Percentiles rank a stretch among this genome's conserved stretches.
Evolutionary conservation across 2,797 vertebrate genomes (phyloP).

Genomic region (Ceryle rudis): DNA sequence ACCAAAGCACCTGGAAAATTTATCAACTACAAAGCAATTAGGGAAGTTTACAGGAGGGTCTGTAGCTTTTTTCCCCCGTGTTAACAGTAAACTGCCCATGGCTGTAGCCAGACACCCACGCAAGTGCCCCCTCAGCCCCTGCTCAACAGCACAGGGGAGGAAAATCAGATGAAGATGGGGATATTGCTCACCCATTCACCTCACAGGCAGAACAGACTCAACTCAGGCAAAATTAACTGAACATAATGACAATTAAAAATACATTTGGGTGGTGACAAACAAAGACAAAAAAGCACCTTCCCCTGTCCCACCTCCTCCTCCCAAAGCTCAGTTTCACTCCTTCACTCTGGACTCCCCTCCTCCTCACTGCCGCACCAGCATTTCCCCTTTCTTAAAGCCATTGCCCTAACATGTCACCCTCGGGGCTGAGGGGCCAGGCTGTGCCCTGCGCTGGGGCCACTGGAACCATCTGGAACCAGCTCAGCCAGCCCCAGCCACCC

Average conservation of each 20-base stretch:
- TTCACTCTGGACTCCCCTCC: background rate
- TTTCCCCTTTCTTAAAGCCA: background rate
- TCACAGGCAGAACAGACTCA: background rate
- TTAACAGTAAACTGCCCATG: background rate
- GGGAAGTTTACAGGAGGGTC: background rate
- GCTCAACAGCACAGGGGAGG: background rate
- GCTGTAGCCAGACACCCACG: rapidly evolving
- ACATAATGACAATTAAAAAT: background rate
- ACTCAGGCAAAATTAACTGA: background rate
- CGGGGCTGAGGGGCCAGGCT: background rate
- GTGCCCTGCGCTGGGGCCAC: background rate
- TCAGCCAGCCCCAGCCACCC: background rate
- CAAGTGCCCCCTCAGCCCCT: too few species aligned
- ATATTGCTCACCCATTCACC: background rate
- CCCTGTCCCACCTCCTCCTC: background rate
- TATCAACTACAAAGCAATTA: background rate
- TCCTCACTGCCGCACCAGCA: rapidly evolving
- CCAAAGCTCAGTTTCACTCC: background rate
- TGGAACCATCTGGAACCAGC: background rate
- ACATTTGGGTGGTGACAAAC: too few species aligned
- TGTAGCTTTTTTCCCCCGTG: rapidly evolving
- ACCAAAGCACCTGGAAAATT: background rate
- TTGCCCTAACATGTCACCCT: rapidly evolving
- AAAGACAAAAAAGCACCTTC: background rate
- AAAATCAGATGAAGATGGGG: background rate